Evolutionary conservation across 2,113 vertebrate species (phyloP).

Genomic region (Sapayoa aenigma): DNA sequence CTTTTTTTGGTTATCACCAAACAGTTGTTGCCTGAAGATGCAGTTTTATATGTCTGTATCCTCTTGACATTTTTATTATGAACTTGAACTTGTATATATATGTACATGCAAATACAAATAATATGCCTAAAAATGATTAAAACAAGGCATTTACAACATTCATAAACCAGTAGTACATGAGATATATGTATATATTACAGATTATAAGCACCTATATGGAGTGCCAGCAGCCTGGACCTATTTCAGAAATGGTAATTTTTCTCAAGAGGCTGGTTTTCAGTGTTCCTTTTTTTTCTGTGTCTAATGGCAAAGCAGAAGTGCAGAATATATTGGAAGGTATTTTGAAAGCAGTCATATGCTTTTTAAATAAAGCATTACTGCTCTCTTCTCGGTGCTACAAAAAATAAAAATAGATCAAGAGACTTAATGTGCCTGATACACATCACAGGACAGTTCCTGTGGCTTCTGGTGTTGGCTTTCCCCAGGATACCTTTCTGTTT

Average conservation of each 20-base stretch:
- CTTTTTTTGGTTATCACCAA: background rate
- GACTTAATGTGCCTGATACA: background rate
- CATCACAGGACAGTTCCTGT: background rate
- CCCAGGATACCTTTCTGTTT: background rate
- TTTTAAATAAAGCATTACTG: constrained; percentile 5
- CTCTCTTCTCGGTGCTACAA: background rate
- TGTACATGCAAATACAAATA: background rate
- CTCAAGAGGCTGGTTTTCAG: background rate
- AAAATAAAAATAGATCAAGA: constrained; percentile 18
- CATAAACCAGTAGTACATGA: background rate
- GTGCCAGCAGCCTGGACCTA: background rate
- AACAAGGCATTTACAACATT: background rate
- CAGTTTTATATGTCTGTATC: background rate
- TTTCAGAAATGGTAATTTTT: background rate
- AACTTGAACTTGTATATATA: background rate
- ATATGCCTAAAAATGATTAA: background rate
- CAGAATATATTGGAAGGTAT: background rate
- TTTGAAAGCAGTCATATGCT: constrained; percentile 9
- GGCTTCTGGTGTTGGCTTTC: background rate
- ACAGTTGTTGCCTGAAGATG: background rate
- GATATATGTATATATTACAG: background rate
- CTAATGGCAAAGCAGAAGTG: constrained; percentile 1
- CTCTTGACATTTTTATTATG: background rate
- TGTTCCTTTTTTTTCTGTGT: background rate
- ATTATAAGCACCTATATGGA: background rate